Evolutionary conservation across 1,140 invertebrate species (phyloP).

Genomic region (Antheraea mylitta): DNA sequence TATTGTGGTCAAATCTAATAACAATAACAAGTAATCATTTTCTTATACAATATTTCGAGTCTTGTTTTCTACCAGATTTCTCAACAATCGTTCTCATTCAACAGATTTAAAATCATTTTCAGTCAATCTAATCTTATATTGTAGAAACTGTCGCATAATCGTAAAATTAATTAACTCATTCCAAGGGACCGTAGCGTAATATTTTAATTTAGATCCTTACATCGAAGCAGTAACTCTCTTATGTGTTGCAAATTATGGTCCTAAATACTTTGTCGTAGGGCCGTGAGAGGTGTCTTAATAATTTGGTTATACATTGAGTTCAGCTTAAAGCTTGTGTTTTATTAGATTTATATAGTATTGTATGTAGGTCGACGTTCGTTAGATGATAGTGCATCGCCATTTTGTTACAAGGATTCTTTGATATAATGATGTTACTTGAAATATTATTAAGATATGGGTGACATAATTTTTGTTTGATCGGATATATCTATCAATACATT

Average conservation of each 20-base stretch:
- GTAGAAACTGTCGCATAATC: neutral
- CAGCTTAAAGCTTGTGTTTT: neutral
- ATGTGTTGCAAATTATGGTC: neutral
- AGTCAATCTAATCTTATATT: neutral
- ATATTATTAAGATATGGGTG: no score
- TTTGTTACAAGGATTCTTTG: neutral
- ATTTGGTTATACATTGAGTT: neutral
- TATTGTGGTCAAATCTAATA: no score
- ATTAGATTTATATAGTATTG: neutral
- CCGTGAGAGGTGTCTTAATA: neutral
- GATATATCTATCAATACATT: no score
- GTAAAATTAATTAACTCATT: neutral
- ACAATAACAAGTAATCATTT: no score
- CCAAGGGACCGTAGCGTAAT: neutral
- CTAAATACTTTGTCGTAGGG: neutral
- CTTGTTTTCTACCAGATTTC: no score
- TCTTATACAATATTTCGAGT: no score
- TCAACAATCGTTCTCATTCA: no score
- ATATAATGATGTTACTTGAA: neutral
- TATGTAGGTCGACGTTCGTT: neutral
- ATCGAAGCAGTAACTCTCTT: neutral
- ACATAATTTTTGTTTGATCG: no score
- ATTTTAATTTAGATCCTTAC: neutral
- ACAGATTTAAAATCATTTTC: neutral
- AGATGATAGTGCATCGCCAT: neutral